Conservation (phyloP, 1,140 invertebrate genomes). For the Holotrichia oblita region DNA sequence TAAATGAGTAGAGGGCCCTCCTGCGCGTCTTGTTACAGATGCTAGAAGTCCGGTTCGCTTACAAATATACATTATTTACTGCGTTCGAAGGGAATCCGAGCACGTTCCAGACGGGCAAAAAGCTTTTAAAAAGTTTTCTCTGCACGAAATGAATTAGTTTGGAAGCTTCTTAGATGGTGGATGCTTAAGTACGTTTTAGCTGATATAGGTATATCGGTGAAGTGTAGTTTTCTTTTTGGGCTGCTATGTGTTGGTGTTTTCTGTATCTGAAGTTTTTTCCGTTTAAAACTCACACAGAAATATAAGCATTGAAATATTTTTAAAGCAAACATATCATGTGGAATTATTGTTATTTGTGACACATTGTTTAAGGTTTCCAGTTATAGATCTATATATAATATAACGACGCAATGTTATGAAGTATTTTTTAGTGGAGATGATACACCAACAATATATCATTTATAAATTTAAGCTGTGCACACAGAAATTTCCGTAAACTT, state of each 20-base stretch:
- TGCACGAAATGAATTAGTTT: slow-evolving; percentile 26
- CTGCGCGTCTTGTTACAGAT: not conserved
- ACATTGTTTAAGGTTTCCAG: too few relatives aligned
- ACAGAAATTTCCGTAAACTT: not conserved
- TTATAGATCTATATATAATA: not conserved
- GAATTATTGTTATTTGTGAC: too few relatives aligned
- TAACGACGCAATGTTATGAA: too few relatives aligned
- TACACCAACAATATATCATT: not conserved
- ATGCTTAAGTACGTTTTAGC: not conserved
- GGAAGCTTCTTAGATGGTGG: not conserved
- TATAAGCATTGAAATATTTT: too few relatives aligned
- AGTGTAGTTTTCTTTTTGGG: not conserved
- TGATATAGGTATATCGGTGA: not conserved
- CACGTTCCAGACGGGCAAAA: slow-evolving; percentile 10
- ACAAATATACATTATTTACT: slow-evolving; percentile 32
- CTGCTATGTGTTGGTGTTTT: not conserved
- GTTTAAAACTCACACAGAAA: too few relatives aligned
- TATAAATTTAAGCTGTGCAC: not conserved
- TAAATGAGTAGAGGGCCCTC: not conserved
- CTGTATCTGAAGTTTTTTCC: too few relatives aligned
- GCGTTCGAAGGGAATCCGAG: not conserved
- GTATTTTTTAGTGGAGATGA: too few relatives aligned
- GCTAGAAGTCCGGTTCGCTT: not conserved
- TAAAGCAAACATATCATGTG: too few relatives aligned
- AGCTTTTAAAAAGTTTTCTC: slow-evolving; percentile 22